These are phyloP conservation scores for Gymnorhina tibicen DNA, from an alignment of 2,113 vertebrate species.

Conservation along the genomic window DNA sequence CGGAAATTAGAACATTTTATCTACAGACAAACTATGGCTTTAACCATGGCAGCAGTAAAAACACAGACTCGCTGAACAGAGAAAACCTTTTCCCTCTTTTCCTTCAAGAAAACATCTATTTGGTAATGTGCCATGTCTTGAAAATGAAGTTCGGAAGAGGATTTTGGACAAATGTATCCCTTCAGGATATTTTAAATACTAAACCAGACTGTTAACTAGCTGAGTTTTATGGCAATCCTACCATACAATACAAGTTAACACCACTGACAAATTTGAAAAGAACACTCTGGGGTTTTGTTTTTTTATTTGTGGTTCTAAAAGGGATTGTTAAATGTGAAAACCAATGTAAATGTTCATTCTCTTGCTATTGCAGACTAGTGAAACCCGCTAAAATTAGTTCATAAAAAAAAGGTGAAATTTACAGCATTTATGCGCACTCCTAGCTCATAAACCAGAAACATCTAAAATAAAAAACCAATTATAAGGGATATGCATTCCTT, in stretches of 20 bases:
- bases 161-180: neutral
- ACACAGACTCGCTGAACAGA: neutral
- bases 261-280: neutral
- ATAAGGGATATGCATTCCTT: neutral
- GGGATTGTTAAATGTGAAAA: neutral
- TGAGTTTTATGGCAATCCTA: neutral
- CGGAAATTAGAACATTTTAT: neutral
- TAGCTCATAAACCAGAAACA: neutral
- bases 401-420: neutral
- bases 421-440: neutral
- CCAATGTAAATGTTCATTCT: neutral
- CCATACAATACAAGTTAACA: neutral
- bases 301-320: neutral
- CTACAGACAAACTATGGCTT: neutral
- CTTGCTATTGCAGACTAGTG: neutral
- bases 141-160: neutral
- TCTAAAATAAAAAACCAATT: neutral
- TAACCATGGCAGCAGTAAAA: neutral
- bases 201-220: neutral
- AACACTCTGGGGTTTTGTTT: neutral
- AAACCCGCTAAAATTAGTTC: neutral
- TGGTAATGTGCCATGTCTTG: neutral
- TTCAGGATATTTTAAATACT: neutral
- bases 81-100: neutral
- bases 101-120: neutral